phyloP scores from a whole-genome alignment of 2,888 invertebrate genomes.

The Eupithecia exiguata region DNA sequence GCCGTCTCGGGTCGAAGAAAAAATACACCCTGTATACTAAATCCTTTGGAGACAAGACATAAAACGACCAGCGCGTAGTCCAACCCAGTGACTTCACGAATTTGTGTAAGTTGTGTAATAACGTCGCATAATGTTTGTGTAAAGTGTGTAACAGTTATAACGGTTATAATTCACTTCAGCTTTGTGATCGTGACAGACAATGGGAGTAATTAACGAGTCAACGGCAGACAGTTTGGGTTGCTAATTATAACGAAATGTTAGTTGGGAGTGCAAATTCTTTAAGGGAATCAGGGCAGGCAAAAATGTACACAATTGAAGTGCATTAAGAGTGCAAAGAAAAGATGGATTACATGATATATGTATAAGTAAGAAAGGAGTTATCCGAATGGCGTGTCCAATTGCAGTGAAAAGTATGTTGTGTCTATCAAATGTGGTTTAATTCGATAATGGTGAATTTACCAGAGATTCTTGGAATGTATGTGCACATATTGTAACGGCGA shows the following conservation, averaged over 20 bases:
- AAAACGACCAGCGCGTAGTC: neutral
- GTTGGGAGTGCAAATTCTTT: slow-evolving; percentile 14
- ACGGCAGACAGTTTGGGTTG: slow-evolving; percentile 22
- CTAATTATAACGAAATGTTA: slow-evolving; percentile 28
- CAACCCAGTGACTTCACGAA: neutral
- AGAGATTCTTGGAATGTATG: no score
- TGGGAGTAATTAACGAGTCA: slow-evolving; percentile 32
- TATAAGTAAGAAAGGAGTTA: neutral
- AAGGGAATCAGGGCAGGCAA: neutral
- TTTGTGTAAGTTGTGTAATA: slow-evolving; percentile 30
- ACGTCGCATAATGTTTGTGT: slow-evolving; percentile 25
- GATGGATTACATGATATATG: neutral
- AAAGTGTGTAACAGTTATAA: slow-evolving; percentile 25
- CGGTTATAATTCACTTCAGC: slow-evolving; percentile 24
- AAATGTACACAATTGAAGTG: neutral
- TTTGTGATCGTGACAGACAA: slow-evolving; percentile 32
- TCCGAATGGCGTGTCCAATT: neutral
- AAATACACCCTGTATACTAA: neutral
- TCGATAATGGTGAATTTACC: no score
- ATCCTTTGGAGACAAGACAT: slow-evolving; percentile 7
- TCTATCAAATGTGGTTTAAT: neutral
- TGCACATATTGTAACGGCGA: no score
- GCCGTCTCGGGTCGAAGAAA: no score
- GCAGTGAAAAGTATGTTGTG: neutral
- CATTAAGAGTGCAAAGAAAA: neutral